These are phyloP conservation scores for Mycetomoellerius zeteki DNA, from an alignment of 1,140 invertebrate genomes.

Conservation along the genomic window DNA sequence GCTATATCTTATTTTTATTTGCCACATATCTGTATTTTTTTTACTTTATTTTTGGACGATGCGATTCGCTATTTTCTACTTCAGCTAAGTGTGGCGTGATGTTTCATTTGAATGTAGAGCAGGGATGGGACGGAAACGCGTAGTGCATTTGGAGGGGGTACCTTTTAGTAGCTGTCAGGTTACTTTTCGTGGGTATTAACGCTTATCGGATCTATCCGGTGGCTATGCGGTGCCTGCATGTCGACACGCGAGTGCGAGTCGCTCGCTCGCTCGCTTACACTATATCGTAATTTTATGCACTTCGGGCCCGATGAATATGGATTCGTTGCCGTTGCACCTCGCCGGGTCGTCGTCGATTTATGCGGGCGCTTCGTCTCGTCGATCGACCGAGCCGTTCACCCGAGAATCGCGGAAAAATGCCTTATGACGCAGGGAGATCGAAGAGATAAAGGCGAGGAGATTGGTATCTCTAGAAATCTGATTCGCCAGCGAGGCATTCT, in stretches of 20 bases:
- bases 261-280: conserved; percentile 55
- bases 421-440: background rate
- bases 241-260: conserved; percentile 80
- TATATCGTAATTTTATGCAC: conserved; percentile 85
- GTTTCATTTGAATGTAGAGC: background rate
- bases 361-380: conserved; percentile 62
- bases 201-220: conserved; percentile 80
- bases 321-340: conserved; percentile 77
- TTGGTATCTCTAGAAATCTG: conserved; percentile 7
- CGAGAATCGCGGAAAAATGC: conserved; percentile 71
- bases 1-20: background rate
- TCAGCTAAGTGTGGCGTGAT: background rate
- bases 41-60: background rate
- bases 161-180: conserved; percentile 67
- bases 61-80: background rate
- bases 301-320: conserved; percentile 83
- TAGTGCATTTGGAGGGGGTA: background rate
- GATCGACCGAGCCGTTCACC: conserved; percentile 55
- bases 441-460: background rate
- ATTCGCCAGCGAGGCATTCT: background rate
- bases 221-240: conserved; percentile 76
- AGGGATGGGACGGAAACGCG: conserved; percentile 24
- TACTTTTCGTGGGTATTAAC: conserved; percentile 79
- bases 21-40: background rate
- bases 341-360: conserved; percentile 74